Evolutionary conservation across 2,888 invertebrate genomes (phyloP).

Genomic region (Callyntrura guangdongensis): DNA sequence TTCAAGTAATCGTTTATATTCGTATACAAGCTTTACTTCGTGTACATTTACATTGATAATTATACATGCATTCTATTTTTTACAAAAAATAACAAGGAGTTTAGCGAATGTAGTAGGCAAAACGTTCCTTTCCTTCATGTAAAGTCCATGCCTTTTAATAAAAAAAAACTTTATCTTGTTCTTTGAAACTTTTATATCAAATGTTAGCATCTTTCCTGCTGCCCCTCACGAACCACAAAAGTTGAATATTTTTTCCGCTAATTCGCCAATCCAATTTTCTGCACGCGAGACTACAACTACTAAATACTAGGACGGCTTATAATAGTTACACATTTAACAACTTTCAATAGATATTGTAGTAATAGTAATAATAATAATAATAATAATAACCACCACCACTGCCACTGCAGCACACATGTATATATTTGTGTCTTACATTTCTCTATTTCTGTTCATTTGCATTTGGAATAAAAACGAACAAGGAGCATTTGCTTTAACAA

Average conservation of each 20-base stretch:
- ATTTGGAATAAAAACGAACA: conserved; percentile 29
- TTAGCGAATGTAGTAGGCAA: conserved; percentile 60
- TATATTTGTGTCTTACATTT: conserved; percentile 27
- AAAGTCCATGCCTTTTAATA: conserved; percentile 72
- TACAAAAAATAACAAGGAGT: conserved; percentile 69
- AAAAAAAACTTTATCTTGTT: conserved; percentile 70
- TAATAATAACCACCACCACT: conserved; percentile 18
- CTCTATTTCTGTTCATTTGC: conserved; percentile 56
- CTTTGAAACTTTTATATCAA: conserved; percentile 76
- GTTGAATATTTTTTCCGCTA: conserved; percentile 79
- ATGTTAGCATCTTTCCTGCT: conserved; percentile 81
- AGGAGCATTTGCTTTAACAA: not conserved
- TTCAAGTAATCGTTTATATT: conserved; percentile 56
- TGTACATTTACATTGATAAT: conserved; percentile 65
- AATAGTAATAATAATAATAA: conserved; percentile 17
- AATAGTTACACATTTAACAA: conserved; percentile 70
- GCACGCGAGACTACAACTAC: conserved; percentile 82
- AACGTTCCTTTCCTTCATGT: conserved; percentile 72
- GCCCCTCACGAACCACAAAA: conserved; percentile 78
- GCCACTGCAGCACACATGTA: conserved; percentile 10
- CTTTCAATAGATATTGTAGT: conserved; percentile 74
- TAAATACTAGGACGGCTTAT: conserved; percentile 50
- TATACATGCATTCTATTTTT: conserved; percentile 74
- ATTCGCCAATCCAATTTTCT: conserved; percentile 84
- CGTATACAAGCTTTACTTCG: not conserved